A percentile compares a stretch with the other conserved stretches of the same genome.
Conservation (phyloP, 1,140 invertebrate genomes). For the Zaprionus nigranus region DNA sequence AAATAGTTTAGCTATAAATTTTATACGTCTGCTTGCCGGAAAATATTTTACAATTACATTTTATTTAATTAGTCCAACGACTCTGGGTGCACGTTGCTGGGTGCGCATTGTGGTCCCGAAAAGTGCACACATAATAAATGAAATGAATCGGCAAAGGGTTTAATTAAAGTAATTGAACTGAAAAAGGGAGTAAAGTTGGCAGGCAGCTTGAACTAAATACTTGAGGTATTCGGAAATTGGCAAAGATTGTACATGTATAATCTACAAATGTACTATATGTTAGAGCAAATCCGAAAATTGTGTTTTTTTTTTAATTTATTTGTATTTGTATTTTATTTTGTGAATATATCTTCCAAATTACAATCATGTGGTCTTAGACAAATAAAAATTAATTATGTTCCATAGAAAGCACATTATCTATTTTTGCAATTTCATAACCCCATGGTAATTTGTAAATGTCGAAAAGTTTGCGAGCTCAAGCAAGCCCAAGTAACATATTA, state of each 20-base stretch:
- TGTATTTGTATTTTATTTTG: too few species aligned
- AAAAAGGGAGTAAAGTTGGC: background rate
- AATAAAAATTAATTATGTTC: background rate
- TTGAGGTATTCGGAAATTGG: too few species aligned
- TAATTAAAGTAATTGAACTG: slow-evolving; percentile 2
- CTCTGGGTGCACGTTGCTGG: slow-evolving; percentile 3
- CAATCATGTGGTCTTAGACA: too few species aligned
- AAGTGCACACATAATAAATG: background rate
- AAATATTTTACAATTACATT: slow-evolving; percentile 84
- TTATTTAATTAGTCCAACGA: slow-evolving; percentile 72
- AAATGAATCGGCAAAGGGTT: background rate
- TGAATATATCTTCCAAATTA: too few species aligned
- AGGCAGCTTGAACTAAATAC: background rate
- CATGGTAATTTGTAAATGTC: slow-evolving; percentile 40
- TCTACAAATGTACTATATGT: too few species aligned
- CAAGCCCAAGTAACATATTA: slow-evolving; percentile 70
- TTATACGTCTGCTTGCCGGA: slow-evolving; percentile 73
- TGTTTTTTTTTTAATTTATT: too few species aligned
- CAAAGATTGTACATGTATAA: too few species aligned
- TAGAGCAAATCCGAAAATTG: too few species aligned
- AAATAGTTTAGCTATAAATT: slow-evolving; percentile 82
- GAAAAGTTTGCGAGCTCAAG: slow-evolving; percentile 28
- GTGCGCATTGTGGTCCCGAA: slow-evolving; percentile 7
- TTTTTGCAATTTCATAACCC: background rate
- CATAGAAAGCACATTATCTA: background rate